Evolutionary conservation across 2,113 vertebrate genomes (phyloP), one percentile per base, ranked within the genome.

Genomic region (Ardeotis arabs): DNA sequence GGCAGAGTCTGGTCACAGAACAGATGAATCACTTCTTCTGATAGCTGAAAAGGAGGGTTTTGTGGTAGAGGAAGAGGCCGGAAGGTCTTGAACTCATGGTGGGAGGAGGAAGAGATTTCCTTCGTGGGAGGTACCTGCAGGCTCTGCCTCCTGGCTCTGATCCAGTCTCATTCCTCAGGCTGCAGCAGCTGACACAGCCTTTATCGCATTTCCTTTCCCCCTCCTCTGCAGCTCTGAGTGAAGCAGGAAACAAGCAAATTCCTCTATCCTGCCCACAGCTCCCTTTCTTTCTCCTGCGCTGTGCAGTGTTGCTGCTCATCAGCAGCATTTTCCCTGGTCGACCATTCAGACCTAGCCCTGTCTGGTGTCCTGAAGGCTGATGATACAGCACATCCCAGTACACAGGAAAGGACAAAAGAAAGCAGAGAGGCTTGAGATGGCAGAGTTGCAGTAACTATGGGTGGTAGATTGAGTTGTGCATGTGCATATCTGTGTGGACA

Each of bases 401-500:
- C n/a, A 50, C 5, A 55, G 10, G 49, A 39, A 67, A 72, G 9
- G 44, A 63, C 12, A 45, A 44, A 73, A 68, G 22, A 68, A 67
- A 17, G 14, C 23, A 9, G 0, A 20, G 63, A 50, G 11, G 24
- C 6, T 78, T 62, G 27, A 23, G 21, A 82, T 23, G 24, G 17
- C 19, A 75, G 4, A 69, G 17, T 49, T 27, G 24, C 19, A 1
- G 1, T 44, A 67, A 66, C 8, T 17, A 14, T 1, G 2, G 17
- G 9, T 59, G 27, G 19, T 37, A 58, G 49, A 55, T 3, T 50
- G 44, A 79, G 12, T 59, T 68, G 17, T 68, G 14, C 20, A 6
- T 5, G 7, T 44, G 10, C 28, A 45, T 2, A 5, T 3, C 1
- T 33, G 4, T 44, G n/a, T 25, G 9, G 7, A 62, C 15, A 10